Evolutionary conservation across 2,113 vertebrate genomes (phyloP).

Genomic region (Nanorana parkeri): DNA sequence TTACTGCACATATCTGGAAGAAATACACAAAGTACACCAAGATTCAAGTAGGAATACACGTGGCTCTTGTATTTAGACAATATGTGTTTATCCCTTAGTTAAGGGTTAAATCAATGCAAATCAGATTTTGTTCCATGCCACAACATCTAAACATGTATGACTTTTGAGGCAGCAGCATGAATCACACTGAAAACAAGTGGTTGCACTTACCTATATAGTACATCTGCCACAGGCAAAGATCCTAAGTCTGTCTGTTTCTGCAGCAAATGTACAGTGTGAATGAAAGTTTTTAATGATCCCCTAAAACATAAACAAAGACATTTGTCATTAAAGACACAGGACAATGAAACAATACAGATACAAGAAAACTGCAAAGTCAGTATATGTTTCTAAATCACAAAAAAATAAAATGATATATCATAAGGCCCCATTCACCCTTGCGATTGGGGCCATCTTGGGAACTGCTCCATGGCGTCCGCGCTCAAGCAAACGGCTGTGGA

Average conservation of each 20-base stretch:
- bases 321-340: background rate
- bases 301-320: constrained; percentile 69
- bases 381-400: too few species aligned
- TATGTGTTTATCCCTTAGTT: too few species aligned
- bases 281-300: constrained; percentile 97
- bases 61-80: too few species aligned
- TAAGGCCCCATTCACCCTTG: too few species aligned
- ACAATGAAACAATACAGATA: background rate
- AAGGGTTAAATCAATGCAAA: background rate
- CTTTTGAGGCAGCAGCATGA: background rate
- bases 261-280: constrained; percentile 96
- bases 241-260: constrained; percentile 96
- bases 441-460: too few species aligned
- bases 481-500: too few species aligned
- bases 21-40: too few species aligned
- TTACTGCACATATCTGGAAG: too few species aligned
- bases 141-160: background rate
- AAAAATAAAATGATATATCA: too few species aligned
- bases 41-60: too few species aligned
- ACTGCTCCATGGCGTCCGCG: too few species aligned
- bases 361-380: background rate
- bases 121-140: background rate
- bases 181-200: background rate
- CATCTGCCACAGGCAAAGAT: constrained; percentile 92
- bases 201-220: constrained; percentile 91